Conservation (phyloP, 1,140 invertebrate species). For the Sarcophaga peregrina region DNA sequence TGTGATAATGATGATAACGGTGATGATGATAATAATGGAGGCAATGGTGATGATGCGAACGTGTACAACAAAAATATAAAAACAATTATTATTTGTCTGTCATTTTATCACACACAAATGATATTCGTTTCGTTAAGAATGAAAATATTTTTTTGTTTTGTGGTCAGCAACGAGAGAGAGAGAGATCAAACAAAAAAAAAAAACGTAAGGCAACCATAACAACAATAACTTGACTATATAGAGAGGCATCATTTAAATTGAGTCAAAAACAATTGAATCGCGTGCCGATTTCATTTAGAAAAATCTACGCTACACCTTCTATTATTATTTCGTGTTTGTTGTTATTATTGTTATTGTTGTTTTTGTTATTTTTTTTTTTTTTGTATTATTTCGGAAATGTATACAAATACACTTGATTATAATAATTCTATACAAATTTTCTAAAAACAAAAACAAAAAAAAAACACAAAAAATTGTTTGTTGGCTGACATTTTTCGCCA, state of each 20-base stretch:
- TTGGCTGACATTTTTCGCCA: not conserved
- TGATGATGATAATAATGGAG: not conserved
- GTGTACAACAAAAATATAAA: not conserved
- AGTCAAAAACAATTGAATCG: slow-evolving; percentile 26
- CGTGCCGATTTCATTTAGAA: slow-evolving; percentile 39
- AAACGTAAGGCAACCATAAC: not conserved
- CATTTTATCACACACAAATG: not conserved
- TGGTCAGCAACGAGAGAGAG: not conserved
- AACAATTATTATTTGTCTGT: not conserved
- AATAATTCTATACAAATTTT: not conserved
- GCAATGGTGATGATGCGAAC: not conserved
- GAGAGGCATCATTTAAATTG: slow-evolving; percentile 23
- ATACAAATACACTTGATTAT: slow-evolving; percentile 35
- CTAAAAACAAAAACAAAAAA: no score
- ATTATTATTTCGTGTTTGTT: not conserved
- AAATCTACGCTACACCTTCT: not conserved
- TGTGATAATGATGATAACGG: not conserved
- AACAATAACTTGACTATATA: no score
- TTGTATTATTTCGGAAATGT: slow-evolving; percentile 35
- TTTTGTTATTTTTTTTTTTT: not conserved
- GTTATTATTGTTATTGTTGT: not conserved
- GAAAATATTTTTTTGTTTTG: not conserved
- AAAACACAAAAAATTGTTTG: no score
- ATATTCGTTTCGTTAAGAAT: not conserved
- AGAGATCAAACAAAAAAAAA: no score